Conservation (phyloP, 2,797 vertebrate genomes). For the Eulemur mongoz region DNA sequence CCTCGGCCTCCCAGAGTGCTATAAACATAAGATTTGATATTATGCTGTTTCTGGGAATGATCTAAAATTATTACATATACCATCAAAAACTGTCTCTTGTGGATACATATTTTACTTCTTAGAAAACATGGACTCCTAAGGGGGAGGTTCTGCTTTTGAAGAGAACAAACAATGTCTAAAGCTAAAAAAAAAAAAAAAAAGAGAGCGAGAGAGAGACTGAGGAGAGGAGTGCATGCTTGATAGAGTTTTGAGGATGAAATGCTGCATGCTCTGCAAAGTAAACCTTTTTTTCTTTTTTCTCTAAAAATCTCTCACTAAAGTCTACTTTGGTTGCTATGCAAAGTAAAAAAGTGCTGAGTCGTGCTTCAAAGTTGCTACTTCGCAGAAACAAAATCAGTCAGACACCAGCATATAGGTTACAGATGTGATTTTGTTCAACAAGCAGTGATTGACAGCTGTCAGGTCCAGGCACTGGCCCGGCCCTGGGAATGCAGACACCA, state of each 20-base stretch:
- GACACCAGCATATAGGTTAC: fast-evolving
- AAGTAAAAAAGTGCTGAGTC: not conserved
- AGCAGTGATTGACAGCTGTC: not conserved
- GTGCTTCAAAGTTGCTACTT: not conserved
- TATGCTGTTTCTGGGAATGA: not conserved
- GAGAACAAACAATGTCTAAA: not conserved
- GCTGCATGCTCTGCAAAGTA: not conserved
- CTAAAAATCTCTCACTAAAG: not conserved
- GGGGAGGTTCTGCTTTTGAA: not conserved
- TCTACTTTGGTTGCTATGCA: not conserved
- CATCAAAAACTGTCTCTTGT: not conserved
- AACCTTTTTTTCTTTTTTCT: not conserved
- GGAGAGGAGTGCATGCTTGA: not conserved
- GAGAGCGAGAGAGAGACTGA: not conserved
- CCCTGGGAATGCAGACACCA: fast-evolving
- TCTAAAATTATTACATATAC: not conserved
- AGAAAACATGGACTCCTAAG: not conserved
- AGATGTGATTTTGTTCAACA: not conserved
- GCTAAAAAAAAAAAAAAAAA: not conserved
- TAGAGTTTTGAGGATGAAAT: not conserved
- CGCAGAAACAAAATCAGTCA: not conserved
- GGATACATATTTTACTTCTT: not conserved
- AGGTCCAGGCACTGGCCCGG: not conserved
- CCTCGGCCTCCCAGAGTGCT: too few species aligned
- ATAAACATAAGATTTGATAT: not conserved